A percentile compares a stretch with the other conserved stretches of the same genome.
phyloP scores from a whole-genome alignment of 2,797 vertebrate genomes.

The Tragelaphus oryx region DNA sequence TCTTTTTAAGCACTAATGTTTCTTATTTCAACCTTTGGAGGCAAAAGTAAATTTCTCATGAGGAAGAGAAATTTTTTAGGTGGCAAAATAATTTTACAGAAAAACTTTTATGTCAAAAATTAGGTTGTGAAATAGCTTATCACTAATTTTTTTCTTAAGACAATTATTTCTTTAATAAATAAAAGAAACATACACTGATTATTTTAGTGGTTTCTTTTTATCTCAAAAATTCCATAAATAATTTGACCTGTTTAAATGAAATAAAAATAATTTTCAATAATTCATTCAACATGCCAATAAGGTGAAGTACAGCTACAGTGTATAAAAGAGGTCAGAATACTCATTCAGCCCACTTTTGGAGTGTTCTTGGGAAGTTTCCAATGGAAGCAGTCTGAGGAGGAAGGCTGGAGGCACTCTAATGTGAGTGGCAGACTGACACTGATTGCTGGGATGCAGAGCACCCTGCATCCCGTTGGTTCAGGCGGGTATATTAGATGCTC shows the following conservation, averaged over 20 bases:
- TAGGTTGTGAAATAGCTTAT: background rate
- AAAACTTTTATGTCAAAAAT: background rate
- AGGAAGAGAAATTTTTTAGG: background rate
- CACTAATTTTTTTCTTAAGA: background rate
- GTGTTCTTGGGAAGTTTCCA: background rate
- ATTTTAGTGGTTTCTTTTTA: background rate
- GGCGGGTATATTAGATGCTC: slow-evolving; percentile 6
- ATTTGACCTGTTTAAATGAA: background rate
- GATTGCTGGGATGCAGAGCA: background rate
- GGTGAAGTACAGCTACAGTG: background rate
- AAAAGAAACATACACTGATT: background rate
- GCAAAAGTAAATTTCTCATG: background rate
- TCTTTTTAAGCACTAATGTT: background rate
- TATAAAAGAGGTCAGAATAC: background rate
- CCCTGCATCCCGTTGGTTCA: background rate
- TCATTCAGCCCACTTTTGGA: background rate
- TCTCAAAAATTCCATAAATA: background rate
- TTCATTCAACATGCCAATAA: background rate
- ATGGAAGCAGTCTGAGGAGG: background rate
- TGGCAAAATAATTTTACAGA: background rate
- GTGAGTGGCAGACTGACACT: background rate
- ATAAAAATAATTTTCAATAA: background rate
- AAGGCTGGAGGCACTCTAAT: background rate
- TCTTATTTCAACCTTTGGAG: background rate
- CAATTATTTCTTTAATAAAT: background rate